Conservation (phyloP, 2,888 invertebrate genomes). For the Clitarchus hookeri region DNA sequence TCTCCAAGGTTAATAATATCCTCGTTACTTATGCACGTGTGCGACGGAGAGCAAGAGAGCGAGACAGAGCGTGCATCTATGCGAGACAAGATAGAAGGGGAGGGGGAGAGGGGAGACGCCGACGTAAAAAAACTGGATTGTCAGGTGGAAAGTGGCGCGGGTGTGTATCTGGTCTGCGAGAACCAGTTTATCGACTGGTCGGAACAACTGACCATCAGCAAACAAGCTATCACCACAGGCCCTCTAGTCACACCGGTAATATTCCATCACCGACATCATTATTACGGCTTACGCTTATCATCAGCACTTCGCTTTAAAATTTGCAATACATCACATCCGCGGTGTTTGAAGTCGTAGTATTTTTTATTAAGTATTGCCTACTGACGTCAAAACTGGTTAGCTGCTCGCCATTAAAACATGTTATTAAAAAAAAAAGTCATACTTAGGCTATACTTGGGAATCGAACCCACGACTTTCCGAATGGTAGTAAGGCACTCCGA, state of each 20-base stretch:
- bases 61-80: neutral
- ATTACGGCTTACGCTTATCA: neutral
- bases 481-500: too few relatives aligned
- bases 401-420: too few relatives aligned
- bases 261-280: neutral
- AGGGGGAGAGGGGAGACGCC: neutral
- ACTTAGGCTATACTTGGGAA: too few relatives aligned
- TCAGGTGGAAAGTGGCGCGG: slow-evolving; percentile 8
- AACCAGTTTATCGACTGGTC: neutral
- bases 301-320: neutral
- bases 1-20: neutral
- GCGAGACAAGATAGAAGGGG: too few relatives aligned
- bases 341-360: neutral
- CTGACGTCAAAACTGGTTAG: too few relatives aligned
- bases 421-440: too few relatives aligned
- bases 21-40: neutral
- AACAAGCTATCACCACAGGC: neutral
- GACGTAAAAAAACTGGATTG: neutral
- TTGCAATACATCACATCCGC: neutral
- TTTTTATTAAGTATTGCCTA: neutral
- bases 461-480: too few relatives aligned
- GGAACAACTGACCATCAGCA: neutral
- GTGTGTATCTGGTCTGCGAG: neutral
- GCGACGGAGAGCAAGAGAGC: neutral
- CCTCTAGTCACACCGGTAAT: neutral